These are phyloP conservation scores for Eugnorisma glareosa DNA, from an alignment of 2,888 invertebrate species.

Conservation along the genomic window DNA sequence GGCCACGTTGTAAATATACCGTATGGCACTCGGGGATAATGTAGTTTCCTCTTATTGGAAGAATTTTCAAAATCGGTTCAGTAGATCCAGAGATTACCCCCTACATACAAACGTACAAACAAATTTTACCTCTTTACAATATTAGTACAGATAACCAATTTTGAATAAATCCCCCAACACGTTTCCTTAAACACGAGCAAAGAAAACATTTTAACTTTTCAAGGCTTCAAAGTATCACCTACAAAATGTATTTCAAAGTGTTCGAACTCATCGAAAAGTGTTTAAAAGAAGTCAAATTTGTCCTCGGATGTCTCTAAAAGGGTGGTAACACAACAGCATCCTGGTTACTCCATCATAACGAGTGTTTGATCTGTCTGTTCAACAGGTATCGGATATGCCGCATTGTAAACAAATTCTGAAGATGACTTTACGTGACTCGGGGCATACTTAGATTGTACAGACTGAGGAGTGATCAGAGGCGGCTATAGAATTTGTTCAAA, in stretches of 20 bases:
- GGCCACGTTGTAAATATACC: too few species aligned
- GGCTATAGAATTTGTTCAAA: slow-evolving; percentile 7
- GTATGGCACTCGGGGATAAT: too few species aligned
- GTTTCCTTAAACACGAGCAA: slow-evolving; percentile 20
- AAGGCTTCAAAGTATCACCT: background rate
- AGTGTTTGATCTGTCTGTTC: slow-evolving; percentile 75
- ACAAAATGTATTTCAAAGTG: slow-evolving; percentile 40
- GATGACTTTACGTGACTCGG: slow-evolving; percentile 66
- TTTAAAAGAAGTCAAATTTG: slow-evolving; percentile 59
- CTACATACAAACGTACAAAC: too few species aligned
- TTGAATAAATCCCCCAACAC: background rate
- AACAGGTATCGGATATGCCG: slow-evolving; percentile 76
- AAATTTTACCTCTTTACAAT: too few species aligned
- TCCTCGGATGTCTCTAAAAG: slow-evolving; percentile 40
- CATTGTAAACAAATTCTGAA: slow-evolving; percentile 75
- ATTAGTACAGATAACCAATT: too few species aligned
- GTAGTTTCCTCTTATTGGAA: too few species aligned
- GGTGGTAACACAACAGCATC: slow-evolving; percentile 59
- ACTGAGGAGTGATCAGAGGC: slow-evolving; percentile 15
- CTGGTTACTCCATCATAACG: slow-evolving; percentile 68
- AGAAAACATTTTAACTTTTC: slow-evolving; percentile 20
- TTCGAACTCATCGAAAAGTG: slow-evolving; percentile 41
- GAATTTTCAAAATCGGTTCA: too few species aligned
- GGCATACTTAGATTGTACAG: slow-evolving; percentile 3
- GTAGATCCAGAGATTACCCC: too few species aligned